phyloP scores from a whole-genome alignment of 2,888 invertebrate genomes.

The Timandra comae region DNA sequence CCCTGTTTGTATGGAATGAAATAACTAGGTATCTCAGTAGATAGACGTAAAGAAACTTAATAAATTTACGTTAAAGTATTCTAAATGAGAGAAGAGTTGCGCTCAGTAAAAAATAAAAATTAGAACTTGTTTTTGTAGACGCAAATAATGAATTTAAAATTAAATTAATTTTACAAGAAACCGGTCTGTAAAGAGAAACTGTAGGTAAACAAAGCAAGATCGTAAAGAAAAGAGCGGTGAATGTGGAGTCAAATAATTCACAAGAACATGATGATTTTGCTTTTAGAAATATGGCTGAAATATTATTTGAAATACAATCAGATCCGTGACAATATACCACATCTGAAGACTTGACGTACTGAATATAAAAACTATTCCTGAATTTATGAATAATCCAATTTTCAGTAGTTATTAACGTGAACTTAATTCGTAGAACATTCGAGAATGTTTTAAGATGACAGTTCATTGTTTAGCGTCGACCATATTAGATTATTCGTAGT shows the following conservation, averaged over 20 bases:
- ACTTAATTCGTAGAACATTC: conserved; percentile 17
- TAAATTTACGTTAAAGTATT: not conserved
- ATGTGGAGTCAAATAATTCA: too few species aligned
- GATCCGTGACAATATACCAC: conserved; percentile 47
- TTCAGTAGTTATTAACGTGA: conserved; percentile 37
- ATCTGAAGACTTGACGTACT: conserved; percentile 43
- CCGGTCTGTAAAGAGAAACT: too few species aligned
- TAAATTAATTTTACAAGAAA: too few species aligned
- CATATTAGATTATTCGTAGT: conserved; percentile 26
- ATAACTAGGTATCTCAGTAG: conserved; percentile 8
- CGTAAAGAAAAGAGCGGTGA: too few species aligned
- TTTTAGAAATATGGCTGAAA: conserved; percentile 6
- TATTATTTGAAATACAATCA: conserved; percentile 12
- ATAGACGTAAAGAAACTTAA: not conserved
- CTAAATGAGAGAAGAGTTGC: not conserved
- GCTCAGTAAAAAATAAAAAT: too few species aligned
- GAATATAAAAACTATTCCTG: conserved; percentile 37
- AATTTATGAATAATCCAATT: conserved; percentile 38
- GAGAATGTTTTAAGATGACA: conserved; percentile 19
- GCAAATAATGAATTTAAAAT: too few species aligned
- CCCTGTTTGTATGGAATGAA: conserved; percentile 9
- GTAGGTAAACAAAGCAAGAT: too few species aligned
- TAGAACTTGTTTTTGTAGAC: too few species aligned
- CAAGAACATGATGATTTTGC: conserved; percentile 5
- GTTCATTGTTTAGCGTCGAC: conserved; percentile 27